Conservation (phyloP, 2,797 vertebrate species). For the Melanotaenia pygmaea region DNA sequence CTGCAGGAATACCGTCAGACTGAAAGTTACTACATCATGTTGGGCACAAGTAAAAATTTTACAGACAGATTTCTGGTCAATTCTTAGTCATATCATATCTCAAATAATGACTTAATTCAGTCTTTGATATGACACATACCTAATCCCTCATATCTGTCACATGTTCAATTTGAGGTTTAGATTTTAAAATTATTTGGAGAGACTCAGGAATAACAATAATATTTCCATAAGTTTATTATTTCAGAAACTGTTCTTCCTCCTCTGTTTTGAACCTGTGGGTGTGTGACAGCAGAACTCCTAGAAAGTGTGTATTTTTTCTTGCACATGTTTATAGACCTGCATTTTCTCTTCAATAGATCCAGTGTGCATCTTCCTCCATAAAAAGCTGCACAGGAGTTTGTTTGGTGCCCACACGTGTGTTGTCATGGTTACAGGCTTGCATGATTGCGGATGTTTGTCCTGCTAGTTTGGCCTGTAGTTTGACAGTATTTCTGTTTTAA, state of each 20-base stretch:
- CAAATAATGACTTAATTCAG: not conserved
- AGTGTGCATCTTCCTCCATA: conserved; percentile 16
- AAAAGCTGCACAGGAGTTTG: conserved; percentile 40
- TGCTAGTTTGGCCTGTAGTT: conserved; percentile 14
- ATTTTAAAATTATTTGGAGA: not conserved
- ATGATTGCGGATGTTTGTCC: conserved; percentile 19
- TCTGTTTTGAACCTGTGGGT: conserved; percentile 42
- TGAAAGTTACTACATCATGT: conserved; percentile 11
- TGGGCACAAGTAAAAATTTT: not conserved
- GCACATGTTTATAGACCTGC: conserved; percentile 6
- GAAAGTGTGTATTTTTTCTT: conserved; percentile 22
- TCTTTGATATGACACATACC: not conserved
- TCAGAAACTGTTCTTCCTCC: conserved; percentile 28
- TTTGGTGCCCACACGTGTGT: conserved; percentile 65
- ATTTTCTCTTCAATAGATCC: conserved; percentile 21
- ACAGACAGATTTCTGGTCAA: not conserved
- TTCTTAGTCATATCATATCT: conserved; percentile 6
- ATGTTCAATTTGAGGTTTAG: no score
- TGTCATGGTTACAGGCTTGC: conserved; percentile 60
- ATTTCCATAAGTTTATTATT: conserved; percentile 3
- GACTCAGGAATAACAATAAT: not conserved
- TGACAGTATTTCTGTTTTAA: not conserved
- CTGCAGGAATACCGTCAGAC: conserved; percentile 1
- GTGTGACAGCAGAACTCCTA: conserved; percentile 45
- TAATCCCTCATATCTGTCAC: no score